Evolutionary conservation across 1,140 invertebrate genomes (phyloP).

Genomic region (Tyrophagus putrescentiae): DNA sequence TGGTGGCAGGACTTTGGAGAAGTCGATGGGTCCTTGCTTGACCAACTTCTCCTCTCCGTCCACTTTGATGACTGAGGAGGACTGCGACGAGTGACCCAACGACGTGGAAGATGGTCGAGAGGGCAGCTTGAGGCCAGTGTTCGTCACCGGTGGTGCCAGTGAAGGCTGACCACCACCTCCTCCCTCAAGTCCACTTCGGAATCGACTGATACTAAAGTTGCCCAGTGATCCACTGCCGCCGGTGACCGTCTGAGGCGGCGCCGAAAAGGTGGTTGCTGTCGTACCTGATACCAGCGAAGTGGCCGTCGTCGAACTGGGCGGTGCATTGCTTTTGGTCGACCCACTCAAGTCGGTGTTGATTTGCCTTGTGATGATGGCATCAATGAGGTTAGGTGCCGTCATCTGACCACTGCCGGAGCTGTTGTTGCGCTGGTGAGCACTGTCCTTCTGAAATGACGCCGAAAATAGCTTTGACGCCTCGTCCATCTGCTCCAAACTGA

Average conservation of each 20-base stretch:
- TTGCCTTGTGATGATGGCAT: conserved; percentile 87
- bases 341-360: conserved; percentile 50
- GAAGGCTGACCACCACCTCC: no score
- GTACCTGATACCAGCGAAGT: no score
- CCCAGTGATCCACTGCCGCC: neutral
- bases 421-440: conserved; percentile 23
- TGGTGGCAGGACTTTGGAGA: no score
- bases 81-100: neutral
- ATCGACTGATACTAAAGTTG: neutral
- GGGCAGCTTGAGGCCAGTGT: no score
- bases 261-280: no score
- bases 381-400: conserved; percentile 80
- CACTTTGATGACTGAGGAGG: neutral
- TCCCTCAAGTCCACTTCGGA: no score
- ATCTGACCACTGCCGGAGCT: conserved; percentile 35
- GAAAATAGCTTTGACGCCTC: conserved; percentile 30
- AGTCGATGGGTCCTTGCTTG: neutral
- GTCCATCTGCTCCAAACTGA: conserved; percentile 26
- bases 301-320: neutral
- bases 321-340: neutral
- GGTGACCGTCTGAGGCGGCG: no score
- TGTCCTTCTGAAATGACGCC: conserved; percentile 30
- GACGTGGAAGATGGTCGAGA: neutral
- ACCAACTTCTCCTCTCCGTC: neutral
- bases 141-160: no score